Evolutionary conservation across 1,140 invertebrate genomes (phyloP).

Genomic region (Whitmania pigra): DNA sequence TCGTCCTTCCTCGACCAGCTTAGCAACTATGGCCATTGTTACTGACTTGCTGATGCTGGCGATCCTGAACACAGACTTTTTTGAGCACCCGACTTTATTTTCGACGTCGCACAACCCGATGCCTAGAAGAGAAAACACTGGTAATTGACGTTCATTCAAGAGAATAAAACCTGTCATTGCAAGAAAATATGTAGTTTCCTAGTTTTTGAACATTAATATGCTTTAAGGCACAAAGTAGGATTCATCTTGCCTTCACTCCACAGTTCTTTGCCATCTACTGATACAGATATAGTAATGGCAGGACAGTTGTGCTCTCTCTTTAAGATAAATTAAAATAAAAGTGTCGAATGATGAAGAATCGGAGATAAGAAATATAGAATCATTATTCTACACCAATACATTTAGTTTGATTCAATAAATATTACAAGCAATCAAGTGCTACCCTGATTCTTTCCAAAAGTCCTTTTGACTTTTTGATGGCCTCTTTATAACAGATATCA

Average conservation of each 20-base stretch:
- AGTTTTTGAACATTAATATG: not conserved
- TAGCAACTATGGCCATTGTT: slow-evolving; percentile 44
- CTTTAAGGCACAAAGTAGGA: not conserved
- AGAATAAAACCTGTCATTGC: not conserved
- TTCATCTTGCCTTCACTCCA: slow-evolving; percentile 43
- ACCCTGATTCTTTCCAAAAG: no score
- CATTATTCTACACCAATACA: not conserved
- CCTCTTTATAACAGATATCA: no score
- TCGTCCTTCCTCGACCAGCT: slow-evolving; percentile 45
- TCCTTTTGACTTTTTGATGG: no score
- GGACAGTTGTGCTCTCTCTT: slow-evolving; percentile 45
- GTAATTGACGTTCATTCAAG: not conserved
- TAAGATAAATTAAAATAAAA: slow-evolving; percentile 13
- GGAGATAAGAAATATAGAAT: no score
- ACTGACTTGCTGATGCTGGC: slow-evolving; percentile 51
- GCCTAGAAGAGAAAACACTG: slow-evolving; percentile 31
- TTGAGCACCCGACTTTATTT: slow-evolving; percentile 41
- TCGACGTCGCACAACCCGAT: slow-evolving; percentile 49
- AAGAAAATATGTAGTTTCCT: not conserved
- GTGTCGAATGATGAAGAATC: no score
- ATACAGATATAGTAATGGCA: slow-evolving; percentile 48
- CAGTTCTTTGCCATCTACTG: slow-evolving; percentile 46
- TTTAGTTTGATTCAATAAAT: no score
- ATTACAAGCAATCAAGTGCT: no score
- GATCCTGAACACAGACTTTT: slow-evolving; percentile 48